Evolutionary conservation across 2,113 vertebrate genomes (phyloP), one percentile per base, ranked within the genome.

Genomic region (Danio rerio): DNA sequence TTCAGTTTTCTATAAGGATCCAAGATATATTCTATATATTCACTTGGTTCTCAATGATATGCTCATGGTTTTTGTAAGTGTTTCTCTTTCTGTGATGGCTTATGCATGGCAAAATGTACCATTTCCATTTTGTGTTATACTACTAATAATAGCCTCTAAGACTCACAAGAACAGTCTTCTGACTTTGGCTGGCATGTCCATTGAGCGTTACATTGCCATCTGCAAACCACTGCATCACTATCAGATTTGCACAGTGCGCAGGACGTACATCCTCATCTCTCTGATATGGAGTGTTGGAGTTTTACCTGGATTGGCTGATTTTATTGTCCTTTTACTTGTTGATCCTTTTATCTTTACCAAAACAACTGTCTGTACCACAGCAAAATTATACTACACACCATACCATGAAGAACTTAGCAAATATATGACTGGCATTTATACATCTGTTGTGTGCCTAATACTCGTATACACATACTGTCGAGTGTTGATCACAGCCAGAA

Each of bases 191-290:
- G 81, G 85, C 20, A 92, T 93, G 92, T 90, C 91, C 0, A 7
- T 93, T 0, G 92, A 93, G 79, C 89, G 88, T 18, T 93, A 91
- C 78, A 80, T 91, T 0, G 91, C 92, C 1, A 83, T 92, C 5
- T 92, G 90, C 31, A 71, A 72, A 15, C 88, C 91, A 31, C 83
- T 90, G 10, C 89, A 87, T 58, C 88, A 92, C 68, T 13, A 69
- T 18, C 85, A 88, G 63, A 81, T 92, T 56, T 90, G 90, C 49
- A 90, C 89, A 0, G 80, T 88, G 31, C 74, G 15, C 15, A 84
- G 89, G 16, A 87, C 88, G 0, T 89, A 88, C 59, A 53, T 84
- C 52, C 73, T 90, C 52, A 89, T 88, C 1, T 40, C 20, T n/a
- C 70, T 89, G 0, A 91, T 88, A 62, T 90, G 88, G 88, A 13